Base-by-base conservation (phyloP, 2,888 invertebrate species). In the Carterocephalus palaemon region DNA sequence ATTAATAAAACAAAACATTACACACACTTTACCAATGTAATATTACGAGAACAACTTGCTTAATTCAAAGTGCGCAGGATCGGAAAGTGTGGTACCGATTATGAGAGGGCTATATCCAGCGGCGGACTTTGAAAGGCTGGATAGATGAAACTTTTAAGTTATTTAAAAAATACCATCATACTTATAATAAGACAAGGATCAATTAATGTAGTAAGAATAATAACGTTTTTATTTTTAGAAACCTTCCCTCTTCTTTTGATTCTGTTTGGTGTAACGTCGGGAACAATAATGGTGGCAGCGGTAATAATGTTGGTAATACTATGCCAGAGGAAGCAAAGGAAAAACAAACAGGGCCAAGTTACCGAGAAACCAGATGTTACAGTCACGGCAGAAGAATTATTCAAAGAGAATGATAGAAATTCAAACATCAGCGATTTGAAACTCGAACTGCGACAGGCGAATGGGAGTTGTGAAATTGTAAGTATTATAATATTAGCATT, bases 341-440 rank as follows among this genome's bases (percentile, higher is more conserved):
- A 90, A 59, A 89, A 88, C 51, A 84, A 84, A 47, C 78, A 80
- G 43, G 66, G 70, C 1, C 80, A 76, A 51, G 78, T 79, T 15
- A 72, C 76, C 71, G 89, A 89, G 59, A 91, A 92, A 58, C 90
- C 90, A 2, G 90, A 90, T 22, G 88, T 88, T 0, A 88, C 86
- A 1, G 85, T 85, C 1, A 82, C 80, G 1, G 75, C 84, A 1
- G 84, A 84, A 51, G 85, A 85, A 41, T 54, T 86, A 24, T 91
- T 89, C 55, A 92, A 92, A 57, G 93, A 93, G 69, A 95, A 95
- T 47, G 96, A 97, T 72, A 89, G 95, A 56, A 95, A 95, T 64
- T 96, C 96, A 38, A 96, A 96, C 71, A 95, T 96, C 63, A 96
- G 96, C 55, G 96, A 96, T 80, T 87, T 96, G 69, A 97, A 97